Percentiles rank a stretch among this genome's conserved stretches.
phyloP scores from a whole-genome alignment of 2,797 vertebrate genomes.

The Leptatherina wallacei region DNA sequence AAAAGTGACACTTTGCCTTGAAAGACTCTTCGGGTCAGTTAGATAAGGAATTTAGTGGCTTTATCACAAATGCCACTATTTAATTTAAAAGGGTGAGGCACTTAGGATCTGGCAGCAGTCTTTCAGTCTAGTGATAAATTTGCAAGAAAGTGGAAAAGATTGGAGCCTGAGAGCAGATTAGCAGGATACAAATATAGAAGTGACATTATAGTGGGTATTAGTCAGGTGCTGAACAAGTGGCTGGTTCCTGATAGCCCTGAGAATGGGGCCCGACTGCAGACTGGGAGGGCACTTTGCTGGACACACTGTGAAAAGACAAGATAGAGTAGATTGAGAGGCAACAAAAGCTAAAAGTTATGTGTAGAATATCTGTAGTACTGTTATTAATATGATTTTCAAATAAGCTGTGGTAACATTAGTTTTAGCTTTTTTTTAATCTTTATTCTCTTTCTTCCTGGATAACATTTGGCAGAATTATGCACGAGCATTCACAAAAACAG shows the following conservation, averaged over 20 bases:
- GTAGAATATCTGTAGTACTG: background rate
- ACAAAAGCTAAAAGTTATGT: constrained; percentile 17
- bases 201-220: constrained; percentile 86
- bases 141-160: constrained; percentile 87
- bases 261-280: constrained; percentile 60
- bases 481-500: constrained; percentile 24
- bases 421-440: constrained; percentile 6
- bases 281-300: constrained; percentile 45
- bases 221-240: constrained; percentile 86
- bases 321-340: constrained; percentile 28
- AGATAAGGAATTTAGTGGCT: constrained; percentile 99
- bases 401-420: constrained; percentile 12
- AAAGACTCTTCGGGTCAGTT: constrained; percentile 90
- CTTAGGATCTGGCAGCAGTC: constrained; percentile 88
- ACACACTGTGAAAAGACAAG: constrained; percentile 58
- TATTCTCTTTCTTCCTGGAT: constrained; percentile 34
- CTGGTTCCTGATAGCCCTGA: constrained; percentile 79
- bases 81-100: constrained; percentile 98
- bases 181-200: constrained; percentile 88
- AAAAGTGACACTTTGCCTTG: constrained; percentile 92
- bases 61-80: constrained; percentile 99
- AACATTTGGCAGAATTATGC: constrained; percentile 26
- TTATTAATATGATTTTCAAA: constrained; percentile 25
- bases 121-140: constrained; percentile 95
- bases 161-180: constrained; percentile 86